Percentiles rank a stretch among this genome's conserved stretches.
Conservation (phyloP, 2,888 invertebrate species). For the Ophion obscuratus region DNA sequence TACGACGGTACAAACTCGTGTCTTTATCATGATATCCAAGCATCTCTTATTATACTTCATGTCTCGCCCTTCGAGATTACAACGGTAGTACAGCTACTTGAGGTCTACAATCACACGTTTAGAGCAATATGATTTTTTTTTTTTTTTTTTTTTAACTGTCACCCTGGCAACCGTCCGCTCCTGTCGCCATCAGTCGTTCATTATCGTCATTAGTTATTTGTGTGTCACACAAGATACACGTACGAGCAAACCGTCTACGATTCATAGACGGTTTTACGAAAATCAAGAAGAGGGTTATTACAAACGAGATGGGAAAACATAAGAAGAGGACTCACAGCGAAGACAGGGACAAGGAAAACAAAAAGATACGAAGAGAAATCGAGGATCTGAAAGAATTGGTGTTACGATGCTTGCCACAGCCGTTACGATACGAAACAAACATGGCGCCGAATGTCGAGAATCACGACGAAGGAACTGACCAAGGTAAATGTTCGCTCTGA, state of each 20-base stretch:
- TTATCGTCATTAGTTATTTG: conserved; percentile 49
- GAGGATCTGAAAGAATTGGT: conserved; percentile 33
- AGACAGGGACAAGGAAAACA: conserved; percentile 30
- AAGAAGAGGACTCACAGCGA: conserved; percentile 42
- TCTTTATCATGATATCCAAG: no score
- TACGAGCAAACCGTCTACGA: conserved; percentile 39
- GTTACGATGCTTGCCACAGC: conserved; percentile 13
- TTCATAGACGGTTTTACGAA: conserved; percentile 9
- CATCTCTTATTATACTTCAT: background rate
- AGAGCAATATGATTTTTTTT: conserved; percentile 40
- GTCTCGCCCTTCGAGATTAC: conserved; percentile 30
- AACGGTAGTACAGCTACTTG: conserved; percentile 36
- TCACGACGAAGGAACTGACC: conserved; percentile 3
- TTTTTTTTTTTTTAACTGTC: background rate
- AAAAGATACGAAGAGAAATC: conserved; percentile 33
- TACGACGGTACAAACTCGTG: no score
- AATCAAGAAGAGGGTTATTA: background rate
- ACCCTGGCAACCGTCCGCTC: conserved; percentile 11
- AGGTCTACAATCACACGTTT: conserved; percentile 42
- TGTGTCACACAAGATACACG: conserved; percentile 45
- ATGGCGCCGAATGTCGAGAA: conserved; percentile 17
- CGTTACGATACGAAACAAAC: conserved; percentile 30
- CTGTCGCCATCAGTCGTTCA: conserved; percentile 23
- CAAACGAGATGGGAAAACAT: conserved; percentile 37
- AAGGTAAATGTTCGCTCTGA: conserved; percentile 25